Base-by-base conservation (phyloP, 2,113 vertebrate genomes). In the Montifringilla adamsi region DNA sequence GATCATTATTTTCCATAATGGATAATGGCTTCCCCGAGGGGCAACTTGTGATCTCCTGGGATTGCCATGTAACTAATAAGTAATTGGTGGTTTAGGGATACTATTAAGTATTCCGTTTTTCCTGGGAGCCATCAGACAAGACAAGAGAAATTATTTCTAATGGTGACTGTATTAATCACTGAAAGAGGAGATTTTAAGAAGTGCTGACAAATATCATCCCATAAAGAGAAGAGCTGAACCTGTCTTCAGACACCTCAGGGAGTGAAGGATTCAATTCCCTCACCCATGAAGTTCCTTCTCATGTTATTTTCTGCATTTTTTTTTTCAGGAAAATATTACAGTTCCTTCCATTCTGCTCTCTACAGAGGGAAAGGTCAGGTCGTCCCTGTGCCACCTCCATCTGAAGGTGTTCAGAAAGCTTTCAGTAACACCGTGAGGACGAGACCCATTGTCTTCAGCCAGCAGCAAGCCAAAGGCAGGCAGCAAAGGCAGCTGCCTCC, bases 71-170 rank as follows among this genome's bases (percentile, higher is more conserved):
- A 95, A 52, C 75, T 95, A 84, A 80, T 62, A 95, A 73, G 50
- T 88, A 96, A 94, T 90, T 92, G 93, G 90, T 94, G 92, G 79
- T 84, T 94, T 93, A 80, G 30, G 82, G 85, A 84, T 96, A 56
- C 44, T 52, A 2, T 62, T 73, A 86, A 80, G 82, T 53, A 66
- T 90, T 80, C 23, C 64, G 17, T 59, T 92, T 90, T 94, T 68
- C 69, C 60, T 95, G 68, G 49, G 49, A 89, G 56, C 92, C 73
- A 78, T 81, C 26, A 87, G 83, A 81, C 39, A 64, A 84, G 59
- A 53, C 0, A 10, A 53, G 46, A 91, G 39, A 79, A 93, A 81
- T 87, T 75, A 58, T 92, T 87, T 92, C 73, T 74, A 47, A 90
- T 87, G 56, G 4, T 84, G 68, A 93, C 33, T 31, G 4, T 46